Evolutionary conservation across 1,140 invertebrate species (phyloP).

Genomic region (Orchesella cincta): DNA sequence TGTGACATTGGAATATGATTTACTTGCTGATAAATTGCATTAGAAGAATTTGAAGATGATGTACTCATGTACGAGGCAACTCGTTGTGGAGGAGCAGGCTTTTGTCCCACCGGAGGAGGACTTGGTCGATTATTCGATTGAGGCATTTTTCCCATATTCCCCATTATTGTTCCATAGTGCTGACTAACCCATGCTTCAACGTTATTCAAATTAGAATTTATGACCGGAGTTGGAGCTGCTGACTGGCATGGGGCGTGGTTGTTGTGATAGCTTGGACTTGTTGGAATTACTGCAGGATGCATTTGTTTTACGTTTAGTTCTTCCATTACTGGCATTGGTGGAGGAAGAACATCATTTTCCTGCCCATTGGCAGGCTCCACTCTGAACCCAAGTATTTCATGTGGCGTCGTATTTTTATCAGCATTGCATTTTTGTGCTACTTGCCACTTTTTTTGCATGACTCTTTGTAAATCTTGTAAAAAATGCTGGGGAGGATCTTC

Average conservation of each 20-base stretch:
- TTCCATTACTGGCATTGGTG: conserved; percentile 68
- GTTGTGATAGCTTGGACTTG: neutral
- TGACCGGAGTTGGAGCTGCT: conserved; percentile 29
- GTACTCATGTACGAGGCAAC: neutral
- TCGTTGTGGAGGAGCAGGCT: conserved; percentile 11
- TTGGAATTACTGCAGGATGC: neutral
- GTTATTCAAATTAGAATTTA: conserved; percentile 60
- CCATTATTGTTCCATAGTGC: conserved; percentile 68
- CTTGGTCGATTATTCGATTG: neutral
- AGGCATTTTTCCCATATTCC: conserved; percentile 47
- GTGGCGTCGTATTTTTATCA: conserved; percentile 79
- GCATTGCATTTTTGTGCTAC: conserved; percentile 86
- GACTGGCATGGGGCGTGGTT: conserved; percentile 13
- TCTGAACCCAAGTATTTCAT: conserved; percentile 85
- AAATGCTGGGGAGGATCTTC: conserved; percentile 78
- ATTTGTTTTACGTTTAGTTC: conserved; percentile 56
- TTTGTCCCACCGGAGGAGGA: conserved; percentile 31
- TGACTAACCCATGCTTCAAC: conserved; percentile 88
- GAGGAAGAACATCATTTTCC: conserved; percentile 63
- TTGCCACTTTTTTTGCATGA: conserved; percentile 92
- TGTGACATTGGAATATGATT: conserved; percentile 11
- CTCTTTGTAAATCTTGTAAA: conserved; percentile 77
- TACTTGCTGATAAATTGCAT: neutral
- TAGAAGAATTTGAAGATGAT: neutral
- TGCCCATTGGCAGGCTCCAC: conserved; percentile 47